Percentiles rank a stretch among this genome's conserved stretches.
Conservation (phyloP, 2,888 invertebrate genomes). For the Clusia tigrina region DNA sequence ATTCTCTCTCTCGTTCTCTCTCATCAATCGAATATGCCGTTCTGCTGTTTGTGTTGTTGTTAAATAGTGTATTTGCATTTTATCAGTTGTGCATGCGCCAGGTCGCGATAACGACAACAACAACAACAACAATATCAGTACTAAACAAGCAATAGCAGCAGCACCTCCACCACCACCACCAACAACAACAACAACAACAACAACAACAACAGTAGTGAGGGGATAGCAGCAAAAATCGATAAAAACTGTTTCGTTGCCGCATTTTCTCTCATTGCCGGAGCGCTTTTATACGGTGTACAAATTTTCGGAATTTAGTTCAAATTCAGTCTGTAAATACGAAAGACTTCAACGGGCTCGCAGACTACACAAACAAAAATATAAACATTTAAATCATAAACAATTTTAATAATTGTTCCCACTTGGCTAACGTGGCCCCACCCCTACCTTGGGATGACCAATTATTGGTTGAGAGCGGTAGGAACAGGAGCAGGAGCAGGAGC, state of each 20-base stretch:
- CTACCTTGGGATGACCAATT: no score
- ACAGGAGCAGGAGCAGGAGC: no score
- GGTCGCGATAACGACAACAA: background rate
- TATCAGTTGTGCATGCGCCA: conserved; percentile 5
- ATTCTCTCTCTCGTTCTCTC: no score
- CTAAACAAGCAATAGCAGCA: background rate
- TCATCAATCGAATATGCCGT: no score
- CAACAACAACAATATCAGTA: conserved; percentile 1
- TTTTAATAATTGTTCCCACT: background rate
- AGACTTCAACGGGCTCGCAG: conserved; percentile 44
- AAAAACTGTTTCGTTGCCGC: background rate
- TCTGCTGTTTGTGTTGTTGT: background rate
- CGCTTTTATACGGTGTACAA: no score
- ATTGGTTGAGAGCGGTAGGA: no score
- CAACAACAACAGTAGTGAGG: background rate
- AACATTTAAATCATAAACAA: background rate
- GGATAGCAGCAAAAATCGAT: background rate
- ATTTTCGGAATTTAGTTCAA: conserved; percentile 11
- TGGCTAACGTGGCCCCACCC: background rate
- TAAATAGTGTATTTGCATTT: background rate
- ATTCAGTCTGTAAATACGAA: conserved; percentile 40
- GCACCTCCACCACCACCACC: no score
- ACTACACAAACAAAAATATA: background rate
- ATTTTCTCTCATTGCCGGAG: conserved; percentile 8
- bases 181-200: conserved; percentile 1